Evolutionary conservation across 2,113 vertebrate species (phyloP), one percentile per base, ranked within the genome.

Genomic region (Megatriorchis doriae): DNA sequence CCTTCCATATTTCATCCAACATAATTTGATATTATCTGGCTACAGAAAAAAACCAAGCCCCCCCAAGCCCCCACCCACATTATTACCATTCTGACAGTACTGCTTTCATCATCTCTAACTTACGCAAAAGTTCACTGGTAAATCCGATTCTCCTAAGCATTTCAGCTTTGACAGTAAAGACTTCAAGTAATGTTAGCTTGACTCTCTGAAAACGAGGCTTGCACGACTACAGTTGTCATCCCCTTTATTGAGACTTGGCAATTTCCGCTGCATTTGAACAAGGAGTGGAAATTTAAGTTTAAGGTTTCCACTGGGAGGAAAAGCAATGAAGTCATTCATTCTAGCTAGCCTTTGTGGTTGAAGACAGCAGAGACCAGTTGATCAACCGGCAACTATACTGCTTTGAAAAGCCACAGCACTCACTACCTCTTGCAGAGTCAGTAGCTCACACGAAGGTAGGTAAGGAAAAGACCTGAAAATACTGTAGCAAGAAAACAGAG

Each of bases 61-160:
- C 22, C 1, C 7, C 9, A 34, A 47, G 36, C 27, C 1, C 11
- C 22, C 31, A 47, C 8, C 2, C 13, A 34, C 8, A 56, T 13
- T 52, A 66, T 21, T 29, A 71, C 2, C 3, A 20, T 74, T 93
- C 21, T 74, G 34, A 47, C 11, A 59, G 7, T 52, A 43, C 40
- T 40, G 6, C 7, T 88, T 40, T 65, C 36, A 40, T 38, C 15
- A 45, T n/a, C 9, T 58, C 27, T 43, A 87, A 50, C 4, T 14
- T 48, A 50, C 0, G 5, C 22, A 61, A 72, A 92, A 81, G 70
- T 14, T 48, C 40, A 34, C 23, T 14, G 6, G 6, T 11, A 47
- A 62, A n/a, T 48, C 19, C 0, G 1, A 68, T 43, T 48, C 42
- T 42, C 14, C 27, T 63, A n/a, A 84, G 52, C 6, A 22, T 38